Conservation (phyloP, 2,888 invertebrate species). For the Psylliodes chrysocephalus region DNA sequence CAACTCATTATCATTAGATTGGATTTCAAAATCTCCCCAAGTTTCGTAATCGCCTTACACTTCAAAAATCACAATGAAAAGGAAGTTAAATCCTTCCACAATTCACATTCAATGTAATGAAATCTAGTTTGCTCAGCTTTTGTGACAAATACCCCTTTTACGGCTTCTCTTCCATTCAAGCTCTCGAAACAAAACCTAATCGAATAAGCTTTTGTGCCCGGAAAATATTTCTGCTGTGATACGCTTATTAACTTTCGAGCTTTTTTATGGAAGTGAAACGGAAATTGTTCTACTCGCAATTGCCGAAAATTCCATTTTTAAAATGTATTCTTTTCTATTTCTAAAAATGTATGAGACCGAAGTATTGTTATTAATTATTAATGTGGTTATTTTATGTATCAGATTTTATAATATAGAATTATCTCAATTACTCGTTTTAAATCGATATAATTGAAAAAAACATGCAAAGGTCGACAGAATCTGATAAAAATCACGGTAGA, state of each 20-base stretch:
- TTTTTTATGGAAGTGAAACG: constrained; percentile 18
- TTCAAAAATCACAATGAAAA: constrained; percentile 32
- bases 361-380: too few species aligned
- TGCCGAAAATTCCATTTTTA: too few species aligned
- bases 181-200: constrained; percentile 30
- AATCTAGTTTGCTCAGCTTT: constrained; percentile 32
- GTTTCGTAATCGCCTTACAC: constrained; percentile 31
- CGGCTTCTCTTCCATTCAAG: constrained; percentile 26
- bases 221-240: constrained; percentile 25
- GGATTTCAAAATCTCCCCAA: constrained; percentile 9
- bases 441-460: too few species aligned
- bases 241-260: constrained; percentile 25
- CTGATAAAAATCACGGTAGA: too few species aligned
- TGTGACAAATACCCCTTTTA: constrained; percentile 35
- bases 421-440: too few species aligned
- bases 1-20: constrained; percentile 15
- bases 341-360: too few species aligned
- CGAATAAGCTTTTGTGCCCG: constrained; percentile 28
- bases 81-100: constrained; percentile 32
- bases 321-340: too few species aligned
- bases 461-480: too few species aligned
- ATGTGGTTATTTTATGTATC: too few species aligned
- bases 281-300: background rate
- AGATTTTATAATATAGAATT: too few species aligned
- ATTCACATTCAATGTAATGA: constrained; percentile 32